Percentiles rank a stretch among this genome's conserved stretches.
These are phyloP conservation scores for Champsocephalus gunnari DNA, from an alignment of 2,797 vertebrate genomes.

Conservation along the genomic window DNA sequence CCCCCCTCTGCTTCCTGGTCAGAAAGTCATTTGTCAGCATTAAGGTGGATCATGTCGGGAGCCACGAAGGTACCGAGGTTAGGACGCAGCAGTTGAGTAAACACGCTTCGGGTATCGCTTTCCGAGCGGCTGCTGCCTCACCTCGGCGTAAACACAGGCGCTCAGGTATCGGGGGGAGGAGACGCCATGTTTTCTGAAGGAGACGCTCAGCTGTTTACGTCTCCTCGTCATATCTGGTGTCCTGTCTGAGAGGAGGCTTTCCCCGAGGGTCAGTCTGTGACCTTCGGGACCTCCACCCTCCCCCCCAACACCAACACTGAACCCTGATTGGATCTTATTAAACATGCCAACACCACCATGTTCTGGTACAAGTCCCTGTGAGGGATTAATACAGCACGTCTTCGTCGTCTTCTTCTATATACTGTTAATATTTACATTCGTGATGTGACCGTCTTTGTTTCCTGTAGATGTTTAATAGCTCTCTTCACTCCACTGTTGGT, in stretches of 20 bases:
- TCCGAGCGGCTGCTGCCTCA: conserved; percentile 75
- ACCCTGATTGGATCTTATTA: not conserved
- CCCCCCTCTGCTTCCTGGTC: conserved; percentile 72
- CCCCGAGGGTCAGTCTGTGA: conserved; percentile 29
- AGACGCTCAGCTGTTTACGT: conserved; percentile 38
- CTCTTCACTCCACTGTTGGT: no score
- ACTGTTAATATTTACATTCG: no score
- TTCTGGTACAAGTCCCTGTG: no score
- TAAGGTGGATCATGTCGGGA: conserved; percentile 85
- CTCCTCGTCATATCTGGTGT: conserved; percentile 32
- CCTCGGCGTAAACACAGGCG: conserved; percentile 75
- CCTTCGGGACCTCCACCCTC: conserved; percentile 21
- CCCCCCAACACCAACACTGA: not conserved
- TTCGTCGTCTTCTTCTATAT: no score
- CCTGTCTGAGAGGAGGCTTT: conserved; percentile 46
- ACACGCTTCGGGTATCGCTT: conserved; percentile 81
- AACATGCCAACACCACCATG: not conserved
- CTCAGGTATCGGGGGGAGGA: conserved; percentile 67
- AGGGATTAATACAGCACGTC: no score
- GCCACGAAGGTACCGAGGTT: conserved; percentile 80
- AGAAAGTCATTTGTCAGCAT: conserved; percentile 87
- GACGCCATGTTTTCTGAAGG: conserved; percentile 4
- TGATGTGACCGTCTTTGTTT: no score
- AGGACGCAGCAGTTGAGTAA: conserved; percentile 86
- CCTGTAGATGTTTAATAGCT: no score